Conservation (phyloP, 2,888 invertebrate genomes). For the Synergus gifuensis region DNA sequence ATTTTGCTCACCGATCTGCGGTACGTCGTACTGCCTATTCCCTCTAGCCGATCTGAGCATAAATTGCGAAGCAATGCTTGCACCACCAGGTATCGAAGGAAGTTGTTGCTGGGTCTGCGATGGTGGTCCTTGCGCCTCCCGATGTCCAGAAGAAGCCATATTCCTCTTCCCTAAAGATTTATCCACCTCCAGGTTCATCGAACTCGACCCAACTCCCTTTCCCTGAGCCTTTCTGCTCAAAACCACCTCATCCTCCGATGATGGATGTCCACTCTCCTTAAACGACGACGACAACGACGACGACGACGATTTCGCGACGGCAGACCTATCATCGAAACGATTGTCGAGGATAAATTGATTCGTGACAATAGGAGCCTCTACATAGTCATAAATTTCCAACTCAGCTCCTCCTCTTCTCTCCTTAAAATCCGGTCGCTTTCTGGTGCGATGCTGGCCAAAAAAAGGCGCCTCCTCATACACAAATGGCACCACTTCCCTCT, state of each 20-base stretch:
- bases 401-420: slow-evolving; percentile 1
- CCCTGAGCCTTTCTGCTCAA: slow-evolving; percentile 42
- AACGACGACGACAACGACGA: slow-evolving; percentile 11
- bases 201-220: slow-evolving; percentile 56
- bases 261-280: slow-evolving; percentile 16
- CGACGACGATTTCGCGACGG: slow-evolving; percentile 26
- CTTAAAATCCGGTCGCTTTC: slow-evolving; percentile 4
- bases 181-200: slow-evolving; percentile 59
- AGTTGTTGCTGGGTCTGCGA: slow-evolving; percentile 54
- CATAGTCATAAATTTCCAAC: slow-evolving; percentile 26
- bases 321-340: slow-evolving; percentile 4
- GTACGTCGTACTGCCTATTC: slow-evolving; percentile 84
- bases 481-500: slow-evolving; percentile 50
- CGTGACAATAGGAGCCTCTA: slow-evolving; percentile 32
- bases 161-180: slow-evolving; percentile 63
- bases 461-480: slow-evolving; percentile 52
- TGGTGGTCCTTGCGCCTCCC: slow-evolving; percentile 45
- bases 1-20: slow-evolving; percentile 85
- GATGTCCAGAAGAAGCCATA: slow-evolving; percentile 52
- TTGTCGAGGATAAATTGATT: slow-evolving; percentile 17
- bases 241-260: background rate
- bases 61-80: slow-evolving; percentile 85
- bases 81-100: slow-evolving; percentile 66
- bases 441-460: slow-evolving; percentile 31
- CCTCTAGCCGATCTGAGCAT: slow-evolving; percentile 87